Evolutionary conservation across 2,888 invertebrate genomes (phyloP), one percentile per base, ranked within the genome.

Genomic region (Gymnocheta viridis): DNA sequence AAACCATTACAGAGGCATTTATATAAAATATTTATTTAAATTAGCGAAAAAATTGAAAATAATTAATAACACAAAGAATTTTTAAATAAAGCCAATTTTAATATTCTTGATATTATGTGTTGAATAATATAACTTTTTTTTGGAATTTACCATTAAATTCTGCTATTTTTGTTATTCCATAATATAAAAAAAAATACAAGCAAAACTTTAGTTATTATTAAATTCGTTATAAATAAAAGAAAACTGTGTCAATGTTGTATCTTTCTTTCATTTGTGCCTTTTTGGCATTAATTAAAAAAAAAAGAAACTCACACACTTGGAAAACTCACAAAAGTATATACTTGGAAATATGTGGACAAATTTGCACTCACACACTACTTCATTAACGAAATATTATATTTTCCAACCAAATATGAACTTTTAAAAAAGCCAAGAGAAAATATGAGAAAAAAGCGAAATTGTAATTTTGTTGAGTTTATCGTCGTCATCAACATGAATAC

Each of bases 201-300:
- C 5, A 2, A 35, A 58, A 35, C 12, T 58, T 58, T 12, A 35
- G 9, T 35, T 35, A 17, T 1, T 24, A 10, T 47, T 47, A 47
- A 49, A 47, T 49, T n/a, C 17, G 0, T 7, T 38, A 49, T 35
- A 12, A 35, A 19, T 3, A n/a, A 17, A 12, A 38, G 27, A 35
- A 56, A 67, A 67, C 35, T 67, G 27, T 77, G 77, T 77, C 77
- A 77, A 77, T 77, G 77, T 77, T 67, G 35, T 9, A 47, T 10
- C 22, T 58, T 47, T 10, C 22, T 58, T 47, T 47, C 24, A 47
- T 72, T 60, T 77, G 56, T 12, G 66, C n/a, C 35, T 47, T 77
- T 66, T 56, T 38, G 17, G 17, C 32, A 17, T 58, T 77, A 67
- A 67, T 77, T 67, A 58, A 77, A 56, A 58, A 66, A 73, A 64